phyloP scores from a whole-genome alignment of 2,888 invertebrate genomes.

The Fabriciana adippe region DNA sequence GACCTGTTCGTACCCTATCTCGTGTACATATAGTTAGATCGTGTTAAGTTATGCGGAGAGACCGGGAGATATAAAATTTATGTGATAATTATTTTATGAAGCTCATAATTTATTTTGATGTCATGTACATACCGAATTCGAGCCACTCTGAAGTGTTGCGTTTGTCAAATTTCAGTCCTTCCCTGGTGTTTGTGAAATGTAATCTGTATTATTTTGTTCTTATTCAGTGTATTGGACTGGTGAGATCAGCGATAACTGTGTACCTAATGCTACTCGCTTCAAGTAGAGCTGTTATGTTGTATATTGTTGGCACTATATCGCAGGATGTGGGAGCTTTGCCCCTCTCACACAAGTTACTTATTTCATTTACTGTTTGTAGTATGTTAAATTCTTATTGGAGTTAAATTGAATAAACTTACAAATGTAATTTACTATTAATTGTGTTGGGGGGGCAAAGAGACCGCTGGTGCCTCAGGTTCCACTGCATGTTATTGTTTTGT shows the following conservation, averaged over 20 bases:
- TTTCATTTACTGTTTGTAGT: constrained; percentile 36
- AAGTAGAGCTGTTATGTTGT: constrained; percentile 73
- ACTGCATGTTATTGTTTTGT: constrained; percentile 72
- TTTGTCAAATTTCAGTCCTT: constrained; percentile 45
- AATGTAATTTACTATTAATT: constrained; percentile 37
- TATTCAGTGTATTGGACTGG: constrained; percentile 62
- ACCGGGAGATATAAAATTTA: constrained; percentile 76
- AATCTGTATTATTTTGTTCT: constrained; percentile 60
- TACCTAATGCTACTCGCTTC: constrained; percentile 74
- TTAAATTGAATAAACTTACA: constrained; percentile 50
- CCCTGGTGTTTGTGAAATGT: constrained; percentile 61
- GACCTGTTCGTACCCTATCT: constrained; percentile 60
- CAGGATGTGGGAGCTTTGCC: constrained; percentile 46
- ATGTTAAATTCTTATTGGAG: constrained; percentile 53
- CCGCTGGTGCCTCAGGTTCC: constrained; percentile 44
- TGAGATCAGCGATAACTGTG: constrained; percentile 62
- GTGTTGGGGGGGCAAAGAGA: constrained; percentile 45
- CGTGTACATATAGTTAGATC: constrained; percentile 74
- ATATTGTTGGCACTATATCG: constrained; percentile 65
- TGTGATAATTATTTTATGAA: constrained; percentile 82
- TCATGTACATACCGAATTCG: constrained; percentile 71
- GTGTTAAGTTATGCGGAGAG: constrained; percentile 75
- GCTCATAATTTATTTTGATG: constrained; percentile 80
- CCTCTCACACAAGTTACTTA: constrained; percentile 34
- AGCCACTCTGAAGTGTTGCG: constrained; percentile 50